phyloP scores from a whole-genome alignment of 2,797 vertebrate species.

The Myripristis jacobus region DNA sequence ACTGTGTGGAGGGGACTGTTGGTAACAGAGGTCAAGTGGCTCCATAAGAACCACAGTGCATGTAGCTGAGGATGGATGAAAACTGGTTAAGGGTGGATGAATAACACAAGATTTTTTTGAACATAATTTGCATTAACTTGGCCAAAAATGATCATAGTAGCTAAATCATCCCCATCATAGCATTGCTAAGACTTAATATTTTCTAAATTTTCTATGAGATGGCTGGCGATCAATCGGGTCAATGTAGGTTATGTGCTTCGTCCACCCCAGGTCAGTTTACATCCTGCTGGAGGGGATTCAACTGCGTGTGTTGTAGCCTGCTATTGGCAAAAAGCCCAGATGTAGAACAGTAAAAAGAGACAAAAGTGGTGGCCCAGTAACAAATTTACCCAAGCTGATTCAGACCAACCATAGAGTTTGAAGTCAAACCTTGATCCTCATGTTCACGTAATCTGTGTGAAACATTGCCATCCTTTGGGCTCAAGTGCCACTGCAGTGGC shows the following conservation, averaged over 20 bases:
- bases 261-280: conserved; percentile 29
- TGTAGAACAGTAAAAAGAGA: not conserved
- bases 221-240: not conserved
- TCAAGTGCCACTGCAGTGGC: conserved; percentile 55
- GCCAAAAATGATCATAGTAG: not conserved
- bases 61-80: conserved; percentile 41
- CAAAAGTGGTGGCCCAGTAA: conserved; percentile 30
- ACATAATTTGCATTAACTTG: conserved; percentile 10
- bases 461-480: conserved; percentile 62
- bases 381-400: conserved; percentile 34
- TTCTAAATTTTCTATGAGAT: too few species aligned
- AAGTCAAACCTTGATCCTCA: conserved; percentile 21
- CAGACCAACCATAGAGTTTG: conserved; percentile 29
- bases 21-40: conserved; percentile 48
- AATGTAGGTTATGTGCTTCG: conserved; percentile 2
- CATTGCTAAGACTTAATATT: not conserved
- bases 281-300: conserved; percentile 48
- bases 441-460: conserved; percentile 42
- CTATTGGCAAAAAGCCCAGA: conserved; percentile 9
- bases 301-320: conserved; percentile 11
- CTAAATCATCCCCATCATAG: not conserved
- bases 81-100: conserved; percentile 39
- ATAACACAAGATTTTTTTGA: conserved; percentile 19
- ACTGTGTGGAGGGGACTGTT: conserved; percentile 47
- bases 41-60: conserved; percentile 26